Percentiles rank a stretch among this genome's conserved stretches.
Conservation (phyloP, 1,140 invertebrate species). For the Bombus pascuorum region DNA sequence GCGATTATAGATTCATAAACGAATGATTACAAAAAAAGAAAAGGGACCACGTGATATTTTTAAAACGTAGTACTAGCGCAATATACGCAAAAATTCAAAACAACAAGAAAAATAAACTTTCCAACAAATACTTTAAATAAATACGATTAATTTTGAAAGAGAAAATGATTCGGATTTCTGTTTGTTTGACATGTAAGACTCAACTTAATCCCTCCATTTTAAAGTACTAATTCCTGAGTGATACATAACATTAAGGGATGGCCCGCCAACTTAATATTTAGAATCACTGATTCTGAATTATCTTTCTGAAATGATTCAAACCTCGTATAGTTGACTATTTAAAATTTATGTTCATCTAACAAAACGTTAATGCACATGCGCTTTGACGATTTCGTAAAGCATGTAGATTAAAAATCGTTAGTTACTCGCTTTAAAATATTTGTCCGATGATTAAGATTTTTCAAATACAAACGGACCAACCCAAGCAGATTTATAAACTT, state of each 20-base stretch:
- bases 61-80: conserved; percentile 17
- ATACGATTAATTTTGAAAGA: neutral
- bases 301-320: neutral
- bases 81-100: conserved; percentile 22
- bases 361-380: neutral
- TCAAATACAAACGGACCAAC: conserved; percentile 51
- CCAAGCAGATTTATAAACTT: conserved; percentile 43
- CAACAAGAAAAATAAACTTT: neutral
- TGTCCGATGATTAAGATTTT: conserved; percentile 10
- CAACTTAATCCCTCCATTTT: conserved; percentile 64
- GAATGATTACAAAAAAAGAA: neutral
- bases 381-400: conserved; percentile 6
- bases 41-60: neutral
- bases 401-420: conserved; percentile 12
- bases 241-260: conserved; percentile 48
- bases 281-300: conserved; percentile 37
- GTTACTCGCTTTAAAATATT: conserved; percentile 14
- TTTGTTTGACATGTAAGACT: neutral
- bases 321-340: neutral
- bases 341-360: neutral
- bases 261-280: conserved; percentile 40
- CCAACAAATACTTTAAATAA: neutral
- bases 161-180: neutral
- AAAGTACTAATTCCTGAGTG: conserved; percentile 27
- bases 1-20: conserved; percentile 32